Evolutionary conservation across 2,888 invertebrate genomes (phyloP), one percentile per base, ranked within the genome.

Genomic region (Maniola hyperantus): DNA sequence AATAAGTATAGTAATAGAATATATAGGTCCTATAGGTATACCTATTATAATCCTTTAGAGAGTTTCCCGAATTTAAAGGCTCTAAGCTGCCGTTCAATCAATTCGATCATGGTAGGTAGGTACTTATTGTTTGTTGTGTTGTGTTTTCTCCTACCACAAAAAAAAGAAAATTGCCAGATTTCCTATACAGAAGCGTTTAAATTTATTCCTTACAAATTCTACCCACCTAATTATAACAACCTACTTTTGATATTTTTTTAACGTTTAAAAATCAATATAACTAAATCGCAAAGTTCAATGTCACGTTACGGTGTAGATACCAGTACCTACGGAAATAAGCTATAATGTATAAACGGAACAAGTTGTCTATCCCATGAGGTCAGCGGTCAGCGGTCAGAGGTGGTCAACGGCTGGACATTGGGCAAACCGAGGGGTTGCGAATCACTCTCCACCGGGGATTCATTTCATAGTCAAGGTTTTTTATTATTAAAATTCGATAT

Each of bases 371-470:
- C 87, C 85, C 88, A 87, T 77, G 82, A 85, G 89, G 89, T 88
- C 85, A 84, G 72, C 76, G 82, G 81, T 78, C 84, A 83, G 71
- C 79, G 90, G 89, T 85, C 89, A 89, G 82, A 82, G 91, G 89
- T 91, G 89, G 83, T 81, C 86, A 91, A 90, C 90, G 90, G 88
- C 80, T 70, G 74, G 76, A 73, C 77, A 68, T 80, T 66, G 74
- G 76, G 71, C 77, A 65, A 36, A 67, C 69, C 70, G 77, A 79
- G 83, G 87, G 88, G 89, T 88, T 87, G 89, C 88, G 78, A 88
- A 89, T 88, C 71, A 70, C 71, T 71, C 65, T 54, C 67, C 63
- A 46, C 18, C 66, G 57, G 65, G 65, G 59, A 64, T 58, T 50
- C 76, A 83, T 77, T 80, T 82, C 83, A 85, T 82, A 81, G 83